Percentiles rank a stretch among this genome's conserved stretches.
Conservation (phyloP, 2,797 vertebrate genomes). For the Poeciliopsis paucimaculata region DNA sequence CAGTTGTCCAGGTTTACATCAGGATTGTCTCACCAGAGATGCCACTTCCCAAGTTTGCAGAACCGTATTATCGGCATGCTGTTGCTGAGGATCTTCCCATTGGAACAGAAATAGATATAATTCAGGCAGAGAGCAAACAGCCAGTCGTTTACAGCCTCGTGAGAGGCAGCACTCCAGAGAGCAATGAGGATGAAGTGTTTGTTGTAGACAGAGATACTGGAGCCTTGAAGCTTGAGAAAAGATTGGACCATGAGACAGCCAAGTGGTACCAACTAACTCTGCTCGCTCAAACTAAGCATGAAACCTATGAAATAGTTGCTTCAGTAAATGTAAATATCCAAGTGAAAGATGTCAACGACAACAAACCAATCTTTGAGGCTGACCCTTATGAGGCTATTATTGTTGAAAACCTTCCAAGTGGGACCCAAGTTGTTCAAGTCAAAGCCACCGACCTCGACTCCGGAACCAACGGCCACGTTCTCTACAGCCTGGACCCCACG, state of each 20-base stretch:
- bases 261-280: slow-evolving; percentile 97
- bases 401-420: slow-evolving; percentile 92
- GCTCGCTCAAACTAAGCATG: slow-evolving; percentile 79
- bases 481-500: slow-evolving; percentile 88
- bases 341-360: slow-evolving; percentile 95
- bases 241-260: slow-evolving; percentile 91
- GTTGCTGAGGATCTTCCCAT: slow-evolving; percentile 90
- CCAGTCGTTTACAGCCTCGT: slow-evolving; percentile 86
- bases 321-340: slow-evolving; percentile 91
- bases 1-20: slow-evolving; percentile 89
- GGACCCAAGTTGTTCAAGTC: slow-evolving; percentile 90
- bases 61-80: slow-evolving; percentile 90
- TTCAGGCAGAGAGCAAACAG: slow-evolving; percentile 86
- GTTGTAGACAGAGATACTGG: slow-evolving; percentile 90
- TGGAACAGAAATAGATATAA: slow-evolving; percentile 91
- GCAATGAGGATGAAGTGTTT: slow-evolving; percentile 92
- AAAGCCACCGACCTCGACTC: slow-evolving; percentile 93
- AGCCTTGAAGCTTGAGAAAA: slow-evolving; percentile 91
- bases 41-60: slow-evolving; percentile 88
- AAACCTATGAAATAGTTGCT: slow-evolving; percentile 83
- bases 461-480: slow-evolving; percentile 89
- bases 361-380: slow-evolving; percentile 91
- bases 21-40: slow-evolving; percentile 89
- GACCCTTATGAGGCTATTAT: slow-evolving; percentile 90
- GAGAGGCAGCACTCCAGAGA: slow-evolving; percentile 92